phyloP scores from a whole-genome alignment of 1,140 invertebrate genomes.

The Plectrocnemia conspersa region DNA sequence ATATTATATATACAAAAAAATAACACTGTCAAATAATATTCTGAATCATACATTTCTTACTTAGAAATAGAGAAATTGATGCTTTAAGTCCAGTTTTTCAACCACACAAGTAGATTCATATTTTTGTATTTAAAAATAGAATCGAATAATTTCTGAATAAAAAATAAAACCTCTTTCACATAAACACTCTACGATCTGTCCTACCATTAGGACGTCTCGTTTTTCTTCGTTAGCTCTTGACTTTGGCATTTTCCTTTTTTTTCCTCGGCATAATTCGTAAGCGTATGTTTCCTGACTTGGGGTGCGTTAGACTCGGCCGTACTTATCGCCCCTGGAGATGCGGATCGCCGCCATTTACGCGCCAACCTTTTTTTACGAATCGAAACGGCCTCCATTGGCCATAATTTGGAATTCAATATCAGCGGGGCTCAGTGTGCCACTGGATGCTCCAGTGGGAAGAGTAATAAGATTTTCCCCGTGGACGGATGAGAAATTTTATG shows the following conservation, averaged over 20 bases:
- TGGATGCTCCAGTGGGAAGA: not conserved
- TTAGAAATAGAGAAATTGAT: too few relatives aligned
- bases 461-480: slow-evolving; percentile 15
- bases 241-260: slow-evolving; percentile 17
- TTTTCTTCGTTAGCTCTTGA: slow-evolving; percentile 29
- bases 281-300: slow-evolving; percentile 16
- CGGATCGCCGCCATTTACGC: slow-evolving; percentile 18
- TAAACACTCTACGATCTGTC: too few relatives aligned
- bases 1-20: too few relatives aligned
- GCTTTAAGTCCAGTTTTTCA: too few relatives aligned
- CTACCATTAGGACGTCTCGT: slow-evolving; percentile 21
- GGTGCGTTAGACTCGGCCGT: slow-evolving; percentile 2
- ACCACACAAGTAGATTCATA: too few relatives aligned
- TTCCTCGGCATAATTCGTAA: slow-evolving; percentile 12
- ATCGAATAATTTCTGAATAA: too few relatives aligned
- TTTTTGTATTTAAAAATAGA: too few relatives aligned
- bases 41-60: too few relatives aligned
- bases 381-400: slow-evolving; percentile 27
- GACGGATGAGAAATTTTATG: slow-evolving; percentile 19
- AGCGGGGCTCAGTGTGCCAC: slow-evolving; percentile 2
- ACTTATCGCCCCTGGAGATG: slow-evolving; percentile 15
- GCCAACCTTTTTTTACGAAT: slow-evolving; percentile 27
- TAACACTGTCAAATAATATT: too few relatives aligned
- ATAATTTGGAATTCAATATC: slow-evolving; percentile 34
- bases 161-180: too few relatives aligned